Evolutionary conservation across 1,140 invertebrate genomes (phyloP).

Genomic region (Micrasema longulum): DNA sequence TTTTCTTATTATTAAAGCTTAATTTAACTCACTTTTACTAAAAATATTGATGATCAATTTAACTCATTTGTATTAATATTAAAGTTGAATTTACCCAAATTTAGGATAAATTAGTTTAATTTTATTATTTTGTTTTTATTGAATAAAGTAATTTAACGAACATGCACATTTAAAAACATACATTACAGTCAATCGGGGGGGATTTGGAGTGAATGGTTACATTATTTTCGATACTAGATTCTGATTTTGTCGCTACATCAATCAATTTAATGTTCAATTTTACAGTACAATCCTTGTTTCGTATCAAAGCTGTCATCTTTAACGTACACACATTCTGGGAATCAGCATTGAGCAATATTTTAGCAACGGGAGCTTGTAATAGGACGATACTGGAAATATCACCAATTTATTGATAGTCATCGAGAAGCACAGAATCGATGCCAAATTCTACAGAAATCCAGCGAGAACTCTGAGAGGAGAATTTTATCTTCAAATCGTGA

Average conservation of each 20-base stretch:
- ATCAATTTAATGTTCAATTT: constrained; percentile 34
- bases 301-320: constrained; percentile 21
- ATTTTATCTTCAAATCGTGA: constrained; percentile 44
- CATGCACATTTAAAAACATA: too few relatives aligned
- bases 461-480: constrained; percentile 40
- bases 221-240: constrained; percentile 31
- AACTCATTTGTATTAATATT: too few relatives aligned
- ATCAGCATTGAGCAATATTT: constrained; percentile 46
- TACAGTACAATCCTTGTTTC: constrained; percentile 33
- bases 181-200: too few relatives aligned
- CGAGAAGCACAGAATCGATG: constrained; percentile 40
- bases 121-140: too few relatives aligned
- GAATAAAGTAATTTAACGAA: too few relatives aligned
- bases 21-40: too few relatives aligned
- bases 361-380: constrained; percentile 36
- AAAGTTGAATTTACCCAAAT: too few relatives aligned
- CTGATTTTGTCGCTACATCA: constrained; percentile 48
- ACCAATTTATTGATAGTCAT: constrained; percentile 19
- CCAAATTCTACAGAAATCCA: constrained; percentile 46
- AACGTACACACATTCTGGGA: constrained; percentile 42
- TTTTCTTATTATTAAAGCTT: too few relatives aligned
- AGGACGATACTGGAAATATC: constrained; percentile 40
- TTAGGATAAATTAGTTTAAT: too few relatives aligned
- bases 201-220: constrained; percentile 29
- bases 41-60: too few relatives aligned